phyloP scores from a whole-genome alignment of 2,797 vertebrate genomes.

The Lophius americanus region DNA sequence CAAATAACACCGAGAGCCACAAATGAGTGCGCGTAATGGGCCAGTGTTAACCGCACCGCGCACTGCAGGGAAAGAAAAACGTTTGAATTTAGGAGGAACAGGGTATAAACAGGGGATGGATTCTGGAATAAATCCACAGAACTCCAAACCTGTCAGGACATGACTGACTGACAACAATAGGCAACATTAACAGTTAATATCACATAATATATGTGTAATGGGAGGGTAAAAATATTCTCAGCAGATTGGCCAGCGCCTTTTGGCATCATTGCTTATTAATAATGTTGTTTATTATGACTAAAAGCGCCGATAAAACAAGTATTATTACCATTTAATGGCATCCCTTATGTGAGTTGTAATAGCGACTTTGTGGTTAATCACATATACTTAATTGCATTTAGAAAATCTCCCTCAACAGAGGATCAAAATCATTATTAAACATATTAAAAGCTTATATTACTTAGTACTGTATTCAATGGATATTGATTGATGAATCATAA shows the following conservation, averaged over 20 bases:
- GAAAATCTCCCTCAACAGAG: no score
- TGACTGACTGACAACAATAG: neutral
- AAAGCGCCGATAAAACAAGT: neutral
- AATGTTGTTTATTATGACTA: neutral
- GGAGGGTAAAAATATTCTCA: neutral
- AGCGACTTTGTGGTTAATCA: neutral
- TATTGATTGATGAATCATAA: neutral
- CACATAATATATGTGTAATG: no score
- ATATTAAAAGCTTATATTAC: neutral
- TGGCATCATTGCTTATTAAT: neutral
- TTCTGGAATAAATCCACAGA: conserved; percentile 1
- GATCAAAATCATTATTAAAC: neutral
- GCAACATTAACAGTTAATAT: no score
- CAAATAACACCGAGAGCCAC: conserved; percentile 63
- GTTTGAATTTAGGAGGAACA: conserved; percentile 40
- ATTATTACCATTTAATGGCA: neutral
- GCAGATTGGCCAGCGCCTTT: neutral
- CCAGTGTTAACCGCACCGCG: conserved; percentile 60
- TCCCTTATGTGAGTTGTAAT: neutral
- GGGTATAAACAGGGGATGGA: neutral
- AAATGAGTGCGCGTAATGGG: conserved; percentile 78
- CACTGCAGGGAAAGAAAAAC: conserved; percentile 44
- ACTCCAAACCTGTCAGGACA: neutral
- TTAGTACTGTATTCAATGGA: no score
- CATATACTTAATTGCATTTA: no score